Conservation (phyloP, 2,113 vertebrate genomes). For the Phodopus roborovskii region DNA sequence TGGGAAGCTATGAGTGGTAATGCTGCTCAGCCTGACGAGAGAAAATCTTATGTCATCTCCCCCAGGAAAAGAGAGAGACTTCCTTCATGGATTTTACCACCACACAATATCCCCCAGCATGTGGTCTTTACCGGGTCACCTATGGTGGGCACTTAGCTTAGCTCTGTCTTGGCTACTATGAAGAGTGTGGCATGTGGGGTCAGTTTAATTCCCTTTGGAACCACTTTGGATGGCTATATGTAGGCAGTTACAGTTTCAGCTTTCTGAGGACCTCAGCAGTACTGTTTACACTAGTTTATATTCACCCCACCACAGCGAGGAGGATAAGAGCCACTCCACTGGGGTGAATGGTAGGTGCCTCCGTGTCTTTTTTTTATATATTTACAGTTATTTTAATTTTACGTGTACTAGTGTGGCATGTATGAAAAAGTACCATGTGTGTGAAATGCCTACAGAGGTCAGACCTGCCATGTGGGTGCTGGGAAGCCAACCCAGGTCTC, state of each 20-base stretch:
- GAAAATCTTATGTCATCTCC: background rate
- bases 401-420: background rate
- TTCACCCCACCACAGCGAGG: background rate
- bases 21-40: no score
- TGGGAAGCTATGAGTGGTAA: background rate
- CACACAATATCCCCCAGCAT: background rate
- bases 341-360: background rate
- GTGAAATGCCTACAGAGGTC: background rate
- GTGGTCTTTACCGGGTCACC: background rate
- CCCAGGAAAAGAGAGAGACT: background rate
- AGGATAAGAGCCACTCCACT: background rate
- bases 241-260: background rate
- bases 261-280: background rate
- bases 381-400: background rate
- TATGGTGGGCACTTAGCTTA: background rate
- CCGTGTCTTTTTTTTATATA: background rate
- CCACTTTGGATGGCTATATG: background rate
- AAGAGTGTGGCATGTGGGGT: background rate
- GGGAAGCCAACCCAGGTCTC: background rate
- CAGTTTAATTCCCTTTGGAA: background rate
- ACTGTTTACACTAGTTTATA: no score
- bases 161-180: background rate
- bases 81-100: rapidly evolving
- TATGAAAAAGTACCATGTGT: background rate
- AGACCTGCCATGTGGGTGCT: background rate